phyloP scores from a whole-genome alignment of 1,140 invertebrate genomes.

The Cherax destructor region DNA sequence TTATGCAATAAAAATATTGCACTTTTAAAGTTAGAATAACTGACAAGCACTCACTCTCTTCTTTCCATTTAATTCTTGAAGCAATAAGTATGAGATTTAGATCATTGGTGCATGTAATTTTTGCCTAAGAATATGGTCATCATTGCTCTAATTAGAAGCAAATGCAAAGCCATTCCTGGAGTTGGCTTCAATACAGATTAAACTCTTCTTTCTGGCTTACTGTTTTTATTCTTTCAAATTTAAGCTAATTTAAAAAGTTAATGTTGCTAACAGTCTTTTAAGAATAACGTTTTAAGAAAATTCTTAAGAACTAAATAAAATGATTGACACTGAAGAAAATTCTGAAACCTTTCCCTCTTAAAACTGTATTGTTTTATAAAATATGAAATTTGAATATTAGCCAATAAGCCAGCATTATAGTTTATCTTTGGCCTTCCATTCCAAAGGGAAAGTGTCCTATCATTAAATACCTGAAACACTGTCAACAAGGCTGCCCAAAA shows the following conservation, averaged over 20 bases:
- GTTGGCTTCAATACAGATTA: neutral
- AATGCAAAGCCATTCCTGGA: slow-evolving; percentile 10
- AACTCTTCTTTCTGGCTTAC: slow-evolving; percentile 7
- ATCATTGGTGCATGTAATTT: neutral
- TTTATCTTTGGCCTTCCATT: neutral
- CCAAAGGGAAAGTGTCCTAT: neutral
- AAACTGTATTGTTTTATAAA: no score
- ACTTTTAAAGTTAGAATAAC: no score
- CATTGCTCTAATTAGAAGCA: slow-evolving; percentile 1
- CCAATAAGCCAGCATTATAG: neutral
- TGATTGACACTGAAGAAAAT: no score
- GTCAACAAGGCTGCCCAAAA: slow-evolving; percentile 98
- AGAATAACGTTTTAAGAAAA: no score
- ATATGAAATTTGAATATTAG: neutral
- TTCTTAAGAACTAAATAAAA: no score
- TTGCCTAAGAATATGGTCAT: neutral
- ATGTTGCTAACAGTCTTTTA: no score
- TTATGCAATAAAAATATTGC: neutral
- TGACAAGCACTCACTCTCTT: no score
- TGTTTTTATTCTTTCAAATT: neutral
- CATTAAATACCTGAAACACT: slow-evolving; percentile 93
- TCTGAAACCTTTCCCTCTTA: no score
- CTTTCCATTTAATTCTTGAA: no score
- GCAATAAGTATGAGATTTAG: neutral
- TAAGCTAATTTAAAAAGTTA: no score